Evolutionary conservation across 2,797 vertebrate genomes (phyloP).

Genomic region (Pseudotriccus pelzelni): DNA sequence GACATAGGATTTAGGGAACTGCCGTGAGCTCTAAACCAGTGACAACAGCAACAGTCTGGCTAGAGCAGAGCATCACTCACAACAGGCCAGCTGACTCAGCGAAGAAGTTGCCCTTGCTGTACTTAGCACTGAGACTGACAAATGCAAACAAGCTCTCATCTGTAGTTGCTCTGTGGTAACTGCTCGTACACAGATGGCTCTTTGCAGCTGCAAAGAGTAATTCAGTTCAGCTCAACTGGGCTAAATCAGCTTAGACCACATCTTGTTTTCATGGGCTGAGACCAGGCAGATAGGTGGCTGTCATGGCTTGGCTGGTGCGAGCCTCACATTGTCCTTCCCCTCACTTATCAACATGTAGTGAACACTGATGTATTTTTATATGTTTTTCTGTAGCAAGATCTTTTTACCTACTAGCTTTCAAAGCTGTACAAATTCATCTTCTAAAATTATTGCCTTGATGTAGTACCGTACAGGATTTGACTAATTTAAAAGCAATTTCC

Average conservation of each 20-base stretch:
- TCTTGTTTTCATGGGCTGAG: not conserved
- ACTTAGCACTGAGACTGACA: not conserved
- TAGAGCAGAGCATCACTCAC: accelerated
- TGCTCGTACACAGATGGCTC: not conserved
- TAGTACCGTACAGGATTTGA: not conserved
- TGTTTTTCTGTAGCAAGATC: not conserved
- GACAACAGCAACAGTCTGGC: not conserved
- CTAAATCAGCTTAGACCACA: not conserved
- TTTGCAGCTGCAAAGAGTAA: not conserved
- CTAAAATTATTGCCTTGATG: not conserved
- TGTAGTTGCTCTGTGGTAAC: not conserved
- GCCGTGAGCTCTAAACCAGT: not conserved
- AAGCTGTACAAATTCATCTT: not conserved
- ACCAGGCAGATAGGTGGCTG: not conserved
- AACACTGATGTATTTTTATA: not conserved
- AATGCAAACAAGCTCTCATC: not conserved
- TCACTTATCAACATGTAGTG: not conserved
- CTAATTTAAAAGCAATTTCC: not conserved
- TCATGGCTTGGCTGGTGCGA: not conserved
- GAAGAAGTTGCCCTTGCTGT: not conserved
- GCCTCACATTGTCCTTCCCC: not conserved
- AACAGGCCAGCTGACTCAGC: not conserved
- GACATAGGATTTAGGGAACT: not conserved
- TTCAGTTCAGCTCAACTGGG: not conserved
- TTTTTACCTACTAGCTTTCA: not conserved